phyloP scores from a whole-genome alignment of 2,888 invertebrate genomes.

The Drosophila kambysellisi region DNA sequence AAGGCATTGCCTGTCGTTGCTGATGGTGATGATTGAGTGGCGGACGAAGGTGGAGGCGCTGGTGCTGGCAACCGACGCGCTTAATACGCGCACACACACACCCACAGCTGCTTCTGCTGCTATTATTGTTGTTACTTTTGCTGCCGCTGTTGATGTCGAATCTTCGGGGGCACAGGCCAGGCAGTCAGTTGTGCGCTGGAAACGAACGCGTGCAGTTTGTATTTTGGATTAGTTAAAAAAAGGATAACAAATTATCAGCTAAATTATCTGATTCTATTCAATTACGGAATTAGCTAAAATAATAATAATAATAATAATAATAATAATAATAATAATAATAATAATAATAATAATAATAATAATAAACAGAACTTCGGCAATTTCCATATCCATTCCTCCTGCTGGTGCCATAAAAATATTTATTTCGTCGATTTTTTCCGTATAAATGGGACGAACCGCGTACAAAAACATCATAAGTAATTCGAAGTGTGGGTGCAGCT shows the following conservation, averaged over 20 bases:
- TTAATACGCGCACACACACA: neutral
- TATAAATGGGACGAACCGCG: conserved; percentile 29
- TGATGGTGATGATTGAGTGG: conserved; percentile 34
- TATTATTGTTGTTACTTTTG: conserved; percentile 27
- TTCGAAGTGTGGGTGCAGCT: conserved; percentile 63
- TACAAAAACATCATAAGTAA: conserved; percentile 49
- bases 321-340: neutral
- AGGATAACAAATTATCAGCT: conserved; percentile 1
- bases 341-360: neutral
- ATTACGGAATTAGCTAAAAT: conserved; percentile 17
- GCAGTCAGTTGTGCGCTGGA: conserved; percentile 79
- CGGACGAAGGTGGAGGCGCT: neutral
- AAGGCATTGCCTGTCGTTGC: conserved; percentile 38
- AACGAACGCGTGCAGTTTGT: conserved; percentile 80
- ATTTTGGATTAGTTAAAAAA: conserved; percentile 38
- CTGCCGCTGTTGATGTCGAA: conserved; percentile 41
- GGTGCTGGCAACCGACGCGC: neutral
- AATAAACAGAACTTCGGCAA: conserved; percentile 14
- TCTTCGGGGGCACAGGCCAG: conserved; percentile 55
- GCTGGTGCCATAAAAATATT: conserved; percentile 17
- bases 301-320: neutral
- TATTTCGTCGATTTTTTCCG: conserved; percentile 47
- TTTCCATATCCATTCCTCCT: neutral
- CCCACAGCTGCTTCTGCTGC: conserved; percentile 32
- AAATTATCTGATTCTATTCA: conserved; percentile 26